Conservation (phyloP, 2,113 vertebrate genomes). For the Collichthys lucidus region DNA sequence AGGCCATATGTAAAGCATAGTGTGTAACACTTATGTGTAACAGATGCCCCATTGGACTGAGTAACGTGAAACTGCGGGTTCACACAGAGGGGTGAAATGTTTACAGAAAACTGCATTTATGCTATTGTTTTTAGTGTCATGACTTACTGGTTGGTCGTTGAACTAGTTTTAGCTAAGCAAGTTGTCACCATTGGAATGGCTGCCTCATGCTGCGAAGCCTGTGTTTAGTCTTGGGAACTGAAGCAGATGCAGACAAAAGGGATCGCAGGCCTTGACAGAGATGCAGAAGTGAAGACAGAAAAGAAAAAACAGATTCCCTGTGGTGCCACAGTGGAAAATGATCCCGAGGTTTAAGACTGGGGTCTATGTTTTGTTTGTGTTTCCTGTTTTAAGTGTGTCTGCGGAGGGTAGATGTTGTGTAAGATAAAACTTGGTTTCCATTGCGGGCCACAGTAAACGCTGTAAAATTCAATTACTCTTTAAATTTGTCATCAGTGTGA, state of each 20-base stretch:
- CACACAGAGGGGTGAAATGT: constrained; percentile 35
- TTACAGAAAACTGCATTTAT: constrained; percentile 37
- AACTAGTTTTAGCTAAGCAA: constrained; percentile 62
- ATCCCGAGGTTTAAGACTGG: constrained; percentile 77
- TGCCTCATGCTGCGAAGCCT: constrained; percentile 57
- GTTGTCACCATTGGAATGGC: constrained; percentile 59
- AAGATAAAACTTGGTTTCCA: constrained; percentile 33
- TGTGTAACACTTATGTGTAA: constrained; percentile 65
- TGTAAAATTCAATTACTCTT: constrained; percentile 17
- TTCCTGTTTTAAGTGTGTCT: constrained; percentile 73
- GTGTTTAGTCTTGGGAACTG: constrained; percentile 81
- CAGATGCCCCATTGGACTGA: constrained; percentile 67
- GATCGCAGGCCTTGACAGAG: constrained; percentile 70
- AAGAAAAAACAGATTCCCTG: constrained; percentile 75
- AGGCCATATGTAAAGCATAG: constrained; percentile 74
- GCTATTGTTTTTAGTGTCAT: constrained; percentile 41
- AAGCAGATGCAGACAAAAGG: constrained; percentile 82
- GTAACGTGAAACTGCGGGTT: constrained; percentile 46
- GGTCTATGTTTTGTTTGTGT: constrained; percentile 79
- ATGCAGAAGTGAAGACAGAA: constrained; percentile 74
- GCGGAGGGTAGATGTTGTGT: constrained; percentile 41
- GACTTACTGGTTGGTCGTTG: constrained; percentile 34
- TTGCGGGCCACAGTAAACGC: constrained; percentile 1
- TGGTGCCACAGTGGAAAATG: constrained; percentile 78
- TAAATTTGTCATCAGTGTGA: background rate